Base-by-base conservation (phyloP, 2,113 vertebrate genomes). In the Salvelinus namaycush region DNA sequence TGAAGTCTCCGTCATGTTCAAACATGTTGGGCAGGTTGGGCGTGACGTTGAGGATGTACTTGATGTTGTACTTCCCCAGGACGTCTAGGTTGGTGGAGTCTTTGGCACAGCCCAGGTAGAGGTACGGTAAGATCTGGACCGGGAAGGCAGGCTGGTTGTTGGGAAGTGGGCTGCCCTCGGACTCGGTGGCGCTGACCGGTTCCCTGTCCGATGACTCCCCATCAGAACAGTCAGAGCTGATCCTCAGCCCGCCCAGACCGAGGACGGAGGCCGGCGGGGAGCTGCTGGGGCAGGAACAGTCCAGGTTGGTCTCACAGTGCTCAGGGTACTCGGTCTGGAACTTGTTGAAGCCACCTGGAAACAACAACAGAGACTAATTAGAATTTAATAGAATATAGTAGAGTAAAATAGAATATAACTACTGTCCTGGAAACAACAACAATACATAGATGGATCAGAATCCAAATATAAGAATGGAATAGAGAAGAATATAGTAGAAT, bases 11-110 rank as follows among this genome's bases (percentile, higher is more conserved):
- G 0, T 97, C 95, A 0, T 99, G 96, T 87, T 99, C 98, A 20
- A 99, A 99, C 95, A 97, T 97, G 92, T 99, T 99, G 83, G 98
- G 98, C 86, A 99, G 93, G 94, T 99, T 99, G 82, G 98, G 97
- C 60, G 98, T 99, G 82, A 99, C 98, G 48, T 99, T 99, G 89
- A 99, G 95, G 93, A 99, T 99, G 91, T 99, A 99, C 84, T 97
- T 98, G 93, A 99, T 99, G 84, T 98, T 96, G 0, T 99, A 97
- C 91, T 99, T 97, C 89, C 96, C 96, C 81, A 99, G 93, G 83
- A 99, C 92, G 0, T 99, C 98, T 91, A 98, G 90, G 91, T 99
- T 99, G 89, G 95, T 92, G 0, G 98, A 99, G 94, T 99, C 98
- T 95, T 99, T 98, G 94, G 98, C 98, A 83, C 97, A 99, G 93